Evolutionary conservation across 2,888 invertebrate species (phyloP).

Genomic region (Drosophila tanythrix): DNA sequence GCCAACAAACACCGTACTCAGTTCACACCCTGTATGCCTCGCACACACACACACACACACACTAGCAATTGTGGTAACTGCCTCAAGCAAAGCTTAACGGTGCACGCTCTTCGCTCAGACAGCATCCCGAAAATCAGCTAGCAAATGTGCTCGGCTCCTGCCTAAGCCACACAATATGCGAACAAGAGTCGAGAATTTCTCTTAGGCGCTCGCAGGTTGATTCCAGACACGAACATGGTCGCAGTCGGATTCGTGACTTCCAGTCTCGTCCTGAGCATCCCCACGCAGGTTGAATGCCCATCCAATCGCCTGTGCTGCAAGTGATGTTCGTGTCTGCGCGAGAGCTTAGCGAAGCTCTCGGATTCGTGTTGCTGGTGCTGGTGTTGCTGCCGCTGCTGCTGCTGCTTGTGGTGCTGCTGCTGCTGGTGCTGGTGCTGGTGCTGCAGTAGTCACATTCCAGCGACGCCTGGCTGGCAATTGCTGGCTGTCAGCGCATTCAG

Average conservation of each 20-base stretch:
- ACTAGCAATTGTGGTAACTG: constrained; percentile 23
- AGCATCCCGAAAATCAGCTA: constrained; percentile 40
- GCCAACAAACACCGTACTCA: constrained; percentile 3
- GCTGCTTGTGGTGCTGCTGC: constrained; percentile 17
- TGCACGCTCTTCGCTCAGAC: constrained; percentile 30
- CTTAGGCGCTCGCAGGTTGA: constrained; percentile 17
- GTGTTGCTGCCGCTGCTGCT: background rate
- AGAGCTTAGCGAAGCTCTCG: constrained; percentile 26
- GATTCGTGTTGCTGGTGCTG: constrained; percentile 22
- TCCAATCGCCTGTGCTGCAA: constrained; percentile 36
- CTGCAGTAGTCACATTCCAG: constrained; percentile 71
- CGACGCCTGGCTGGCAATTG: constrained; percentile 74
- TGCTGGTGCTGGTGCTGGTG: constrained; percentile 22
- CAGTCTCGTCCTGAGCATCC: constrained; percentile 50
- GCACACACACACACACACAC: background rate
- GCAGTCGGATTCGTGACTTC: constrained; percentile 28
- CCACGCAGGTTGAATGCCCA: constrained; percentile 30
- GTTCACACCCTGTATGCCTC: constrained; percentile 40
- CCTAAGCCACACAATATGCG: constrained; percentile 38
- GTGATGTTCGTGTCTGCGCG: constrained; percentile 35
- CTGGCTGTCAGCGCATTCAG: constrained; percentile 82
- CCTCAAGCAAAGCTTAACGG: constrained; percentile 57
- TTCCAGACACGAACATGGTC: constrained; percentile 42
- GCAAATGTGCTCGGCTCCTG: constrained; percentile 27
- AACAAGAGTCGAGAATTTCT: constrained; percentile 23